These are phyloP conservation scores for Riptortus pedestris DNA, from an alignment of 1,140 invertebrate species.

Conservation along the genomic window DNA sequence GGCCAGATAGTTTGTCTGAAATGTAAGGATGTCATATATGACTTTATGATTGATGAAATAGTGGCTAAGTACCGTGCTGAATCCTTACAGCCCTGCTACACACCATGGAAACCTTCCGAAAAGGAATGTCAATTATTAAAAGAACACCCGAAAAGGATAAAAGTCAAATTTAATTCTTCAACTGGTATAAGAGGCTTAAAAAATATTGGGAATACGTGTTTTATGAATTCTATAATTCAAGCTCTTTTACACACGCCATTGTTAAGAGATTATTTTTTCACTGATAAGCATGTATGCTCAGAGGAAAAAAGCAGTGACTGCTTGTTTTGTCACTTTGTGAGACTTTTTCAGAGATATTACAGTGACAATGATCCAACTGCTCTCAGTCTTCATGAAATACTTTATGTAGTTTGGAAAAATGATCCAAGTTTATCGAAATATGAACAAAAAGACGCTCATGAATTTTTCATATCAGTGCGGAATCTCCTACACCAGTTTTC, in stretches of 20 bases:
- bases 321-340: conserved; percentile 85
- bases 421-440: conserved; percentile 90
- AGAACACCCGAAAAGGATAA: not conserved
- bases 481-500: conserved; percentile 83
- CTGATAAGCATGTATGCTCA: conserved; percentile 80
- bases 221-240: conserved; percentile 97
- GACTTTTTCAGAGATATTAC: conserved; percentile 53
- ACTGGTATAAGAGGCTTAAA: conserved; percentile 76
- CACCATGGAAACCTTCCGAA: conserved; percentile 15
- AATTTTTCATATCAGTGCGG: conserved; percentile 93
- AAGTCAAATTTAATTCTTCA: conserved; percentile 23
- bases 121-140: conserved; percentile 13
- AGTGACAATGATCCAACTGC: not conserved
- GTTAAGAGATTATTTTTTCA: conserved; percentile 88
- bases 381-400: conserved; percentile 73
- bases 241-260: conserved; percentile 89
- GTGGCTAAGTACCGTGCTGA: not conserved
- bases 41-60: conserved; percentile 45
- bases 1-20: conserved; percentile 84
- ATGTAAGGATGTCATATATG: conserved; percentile 88
- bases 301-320: conserved; percentile 52
- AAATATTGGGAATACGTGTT: conserved; percentile 95
- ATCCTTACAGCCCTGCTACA: not conserved
- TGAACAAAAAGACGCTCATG: conserved; percentile 97
- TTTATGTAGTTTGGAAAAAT: conserved; percentile 94